Base-by-base conservation (phyloP, 2,888 invertebrate species). In the Cephus pulcher region DNA sequence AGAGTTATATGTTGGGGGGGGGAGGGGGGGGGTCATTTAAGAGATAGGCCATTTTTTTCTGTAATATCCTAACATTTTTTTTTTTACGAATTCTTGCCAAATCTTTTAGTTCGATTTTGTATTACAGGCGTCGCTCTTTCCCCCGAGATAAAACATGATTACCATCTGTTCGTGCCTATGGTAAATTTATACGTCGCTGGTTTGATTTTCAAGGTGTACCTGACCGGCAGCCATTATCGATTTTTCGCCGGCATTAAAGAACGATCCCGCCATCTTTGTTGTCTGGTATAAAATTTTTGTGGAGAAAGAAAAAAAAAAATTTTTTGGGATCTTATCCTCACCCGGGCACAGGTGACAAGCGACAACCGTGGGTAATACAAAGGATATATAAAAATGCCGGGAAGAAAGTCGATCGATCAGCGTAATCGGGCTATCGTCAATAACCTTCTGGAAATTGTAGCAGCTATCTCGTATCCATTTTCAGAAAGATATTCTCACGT, bases 111-210 rank as follows among this genome's bases (percentile, higher is more conserved):
- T 56, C 40, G 9, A 56, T 56, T 56, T 23, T 56, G 23, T 23
- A 23, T 56, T 2, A 56, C 40, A 23, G 40, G 15, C 40, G 40
- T 9, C 40, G 40, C 71, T 11, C 81, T 83, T 85, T 87, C 87
- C 85, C 86, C 85, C 86, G 86, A 84, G 85, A 82, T 91, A 90
- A 90, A 3, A 35, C 88, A 87, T 89, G 91, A 90, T 91, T 91
- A 90, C 84, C 85, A 83, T 85, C 86, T 89, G 88, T 91, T 90
- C 89, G 35, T 90, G 87, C 87, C 86, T 83, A 82, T 9, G 84
- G 81, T 84, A 89, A 89, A 89, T 89, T 90, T 88, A 89, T 89
- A 89, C 89, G 40, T 56, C 2, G 40, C 15, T 56, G 2, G 23
- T 23, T 56, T 23, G 40, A 56, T 23, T 56, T 23, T 56, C 40